phyloP scores from a whole-genome alignment of 2,888 invertebrate species.

The Dolichomitus sp. region DNA sequence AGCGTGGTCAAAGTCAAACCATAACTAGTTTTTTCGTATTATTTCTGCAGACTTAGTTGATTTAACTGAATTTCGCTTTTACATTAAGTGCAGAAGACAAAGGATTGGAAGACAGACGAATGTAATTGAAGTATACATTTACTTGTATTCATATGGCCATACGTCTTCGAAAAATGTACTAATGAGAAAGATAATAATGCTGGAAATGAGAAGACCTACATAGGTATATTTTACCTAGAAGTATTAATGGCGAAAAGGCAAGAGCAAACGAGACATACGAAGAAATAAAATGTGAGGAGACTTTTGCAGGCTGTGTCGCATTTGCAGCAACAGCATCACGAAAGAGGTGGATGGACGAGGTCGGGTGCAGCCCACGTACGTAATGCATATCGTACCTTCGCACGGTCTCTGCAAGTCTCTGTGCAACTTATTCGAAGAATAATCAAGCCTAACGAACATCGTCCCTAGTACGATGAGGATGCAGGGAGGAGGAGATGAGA shows the following conservation, averaged over 20 bases:
- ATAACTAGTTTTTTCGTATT: too few relatives aligned
- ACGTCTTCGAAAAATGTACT: background rate
- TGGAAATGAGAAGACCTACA: background rate
- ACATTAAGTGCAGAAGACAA: background rate
- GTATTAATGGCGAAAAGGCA: constrained; percentile 1
- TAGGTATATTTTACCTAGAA: background rate
- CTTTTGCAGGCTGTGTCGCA: constrained; percentile 10
- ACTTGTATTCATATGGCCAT: background rate
- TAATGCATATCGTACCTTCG: constrained; percentile 21
- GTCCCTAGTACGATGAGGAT: constrained; percentile 34
- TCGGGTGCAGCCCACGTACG: constrained; percentile 15
- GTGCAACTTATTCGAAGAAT: constrained; percentile 63
- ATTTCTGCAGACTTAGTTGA: too few relatives aligned
- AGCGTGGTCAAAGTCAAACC: too few relatives aligned
- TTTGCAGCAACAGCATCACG: constrained; percentile 10
- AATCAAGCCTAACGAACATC: constrained; percentile 67
- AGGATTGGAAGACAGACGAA: background rate
- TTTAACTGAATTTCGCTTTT: too few relatives aligned
- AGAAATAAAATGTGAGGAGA: background rate
- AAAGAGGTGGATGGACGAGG: constrained; percentile 1
- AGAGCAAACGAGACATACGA: background rate
- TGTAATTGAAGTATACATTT: background rate
- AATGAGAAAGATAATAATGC: background rate
- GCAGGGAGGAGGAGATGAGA: constrained; percentile 41
- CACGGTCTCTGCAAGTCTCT: background rate